These are phyloP conservation scores for Macrobrachium rosenbergii DNA, from an alignment of 1,140 invertebrate species.

Conservation along the genomic window DNA sequence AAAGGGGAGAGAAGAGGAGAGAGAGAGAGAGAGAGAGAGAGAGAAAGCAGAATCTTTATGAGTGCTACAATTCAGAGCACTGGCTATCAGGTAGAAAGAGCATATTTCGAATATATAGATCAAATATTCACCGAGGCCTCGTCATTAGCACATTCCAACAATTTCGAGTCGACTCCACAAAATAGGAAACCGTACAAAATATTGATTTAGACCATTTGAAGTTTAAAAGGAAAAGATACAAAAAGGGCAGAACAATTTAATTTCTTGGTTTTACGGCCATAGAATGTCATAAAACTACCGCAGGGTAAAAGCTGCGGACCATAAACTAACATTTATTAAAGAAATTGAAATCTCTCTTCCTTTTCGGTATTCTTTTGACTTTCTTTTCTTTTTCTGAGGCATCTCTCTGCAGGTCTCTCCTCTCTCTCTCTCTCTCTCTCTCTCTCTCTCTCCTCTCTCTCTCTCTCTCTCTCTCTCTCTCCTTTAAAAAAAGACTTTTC, in stretches of 20 bases:
- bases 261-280: too few species aligned
- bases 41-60: neutral
- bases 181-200: too few species aligned
- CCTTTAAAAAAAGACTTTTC: neutral
- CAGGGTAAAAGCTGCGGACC: neutral
- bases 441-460: slow-evolving; percentile 42
- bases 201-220: too few species aligned
- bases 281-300: neutral
- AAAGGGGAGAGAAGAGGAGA: neutral
- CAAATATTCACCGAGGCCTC: too few species aligned
- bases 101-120: too few species aligned
- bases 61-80: too few species aligned
- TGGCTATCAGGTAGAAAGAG: too few species aligned
- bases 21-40: slow-evolving; percentile 17
- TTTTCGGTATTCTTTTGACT: neutral
- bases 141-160: too few species aligned
- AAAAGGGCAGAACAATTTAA: too few species aligned
- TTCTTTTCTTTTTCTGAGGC: neutral
- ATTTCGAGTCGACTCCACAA: too few species aligned
- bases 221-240: neutral
- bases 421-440: slow-evolving; percentile 1
- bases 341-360: neutral
- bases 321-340: neutral
- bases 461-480: slow-evolving; percentile 28
- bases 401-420: neutral